Percentiles rank a stretch among this genome's conserved stretches.
Evolutionary conservation across 2,888 invertebrate genomes (phyloP).

Genomic region (Loripinus fragilis): DNA sequence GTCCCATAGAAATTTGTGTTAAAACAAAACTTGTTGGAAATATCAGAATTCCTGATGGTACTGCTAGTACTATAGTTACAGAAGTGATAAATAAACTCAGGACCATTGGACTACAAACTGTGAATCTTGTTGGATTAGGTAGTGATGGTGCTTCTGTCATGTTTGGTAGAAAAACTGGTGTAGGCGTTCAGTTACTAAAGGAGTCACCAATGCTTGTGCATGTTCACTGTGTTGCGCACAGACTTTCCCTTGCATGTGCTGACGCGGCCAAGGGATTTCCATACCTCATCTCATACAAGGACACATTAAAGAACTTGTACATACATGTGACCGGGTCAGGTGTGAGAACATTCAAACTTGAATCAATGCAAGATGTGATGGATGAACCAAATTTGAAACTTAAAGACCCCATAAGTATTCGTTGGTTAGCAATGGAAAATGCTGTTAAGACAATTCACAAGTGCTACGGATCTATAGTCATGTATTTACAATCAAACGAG

Average conservation of each 20-base stretch:
- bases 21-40: too few relatives aligned
- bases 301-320: slow-evolving; percentile 10
- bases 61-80: background rate
- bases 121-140: slow-evolving; percentile 26
- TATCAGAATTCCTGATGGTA: slow-evolving; percentile 19
- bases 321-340: slow-evolving; percentile 26
- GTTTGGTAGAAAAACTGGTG: slow-evolving; percentile 10
- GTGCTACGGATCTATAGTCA: slow-evolving; percentile 15
- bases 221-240: slow-evolving; percentile 34
- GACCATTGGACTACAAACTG: slow-evolving; percentile 9
- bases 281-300: background rate
- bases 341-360: background rate
- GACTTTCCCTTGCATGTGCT: slow-evolving; percentile 25
- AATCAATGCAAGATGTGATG: slow-evolving; percentile 16
- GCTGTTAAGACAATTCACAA: slow-evolving; percentile 20
- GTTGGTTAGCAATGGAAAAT: slow-evolving; percentile 28
- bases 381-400: slow-evolving; percentile 26
- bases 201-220: slow-evolving; percentile 23
- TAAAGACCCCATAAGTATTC: slow-evolving; percentile 36
- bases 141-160: slow-evolving; percentile 33
- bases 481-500: background rate
- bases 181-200: slow-evolving; percentile 11
- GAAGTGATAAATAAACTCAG: background rate
- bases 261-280: slow-evolving; percentile 28
- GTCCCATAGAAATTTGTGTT: background rate